These are phyloP conservation scores for Hydropsyche tenuis DNA, from an alignment of 1,140 invertebrate genomes.

Conservation along the genomic window DNA sequence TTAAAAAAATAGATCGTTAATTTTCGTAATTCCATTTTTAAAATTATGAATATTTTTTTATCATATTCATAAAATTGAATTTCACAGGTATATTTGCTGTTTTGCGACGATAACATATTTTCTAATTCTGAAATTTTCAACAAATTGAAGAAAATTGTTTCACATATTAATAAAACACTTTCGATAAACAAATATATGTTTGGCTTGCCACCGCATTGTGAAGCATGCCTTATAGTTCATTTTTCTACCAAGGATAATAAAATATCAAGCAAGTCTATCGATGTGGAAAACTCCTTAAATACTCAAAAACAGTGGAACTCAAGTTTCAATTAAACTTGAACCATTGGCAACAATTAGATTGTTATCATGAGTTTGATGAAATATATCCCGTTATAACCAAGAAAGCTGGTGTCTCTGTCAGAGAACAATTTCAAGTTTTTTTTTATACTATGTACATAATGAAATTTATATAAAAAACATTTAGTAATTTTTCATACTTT, in stretches of 20 bases:
- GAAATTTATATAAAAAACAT: background rate
- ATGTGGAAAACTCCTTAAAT: slow-evolving; percentile 25
- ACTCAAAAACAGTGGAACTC: slow-evolving; percentile 65
- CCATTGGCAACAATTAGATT: slow-evolving; percentile 75
- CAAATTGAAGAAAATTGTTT: slow-evolving; percentile 66
- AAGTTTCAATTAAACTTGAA: slow-evolving; percentile 68
- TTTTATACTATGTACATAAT: slow-evolving; percentile 12
- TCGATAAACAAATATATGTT: slow-evolving; percentile 65
- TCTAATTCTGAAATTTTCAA: slow-evolving; percentile 59
- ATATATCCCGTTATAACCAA: slow-evolving; percentile 67
- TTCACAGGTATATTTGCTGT: slow-evolving; percentile 69
- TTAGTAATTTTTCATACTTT: slow-evolving; percentile 7
- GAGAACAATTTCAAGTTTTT: slow-evolving; percentile 70
- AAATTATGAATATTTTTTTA: slow-evolving; percentile 49
- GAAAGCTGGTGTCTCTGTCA: slow-evolving; percentile 65
- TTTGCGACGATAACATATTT: slow-evolving; percentile 68
- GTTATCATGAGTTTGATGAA: slow-evolving; percentile 72
- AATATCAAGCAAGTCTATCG: slow-evolving; percentile 37
- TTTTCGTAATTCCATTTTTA: background rate
- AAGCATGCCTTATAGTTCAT: slow-evolving; percentile 62
- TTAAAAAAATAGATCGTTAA: background rate
- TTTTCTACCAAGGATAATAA: slow-evolving; percentile 62
- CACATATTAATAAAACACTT: slow-evolving; percentile 64
- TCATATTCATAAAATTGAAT: no score
- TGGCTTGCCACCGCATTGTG: slow-evolving; percentile 60